A percentile compares a stretch with the other conserved stretches of the same genome.
Evolutionary conservation across 2,888 invertebrate genomes (phyloP).

Genomic region (Melanchra persicariae): DNA sequence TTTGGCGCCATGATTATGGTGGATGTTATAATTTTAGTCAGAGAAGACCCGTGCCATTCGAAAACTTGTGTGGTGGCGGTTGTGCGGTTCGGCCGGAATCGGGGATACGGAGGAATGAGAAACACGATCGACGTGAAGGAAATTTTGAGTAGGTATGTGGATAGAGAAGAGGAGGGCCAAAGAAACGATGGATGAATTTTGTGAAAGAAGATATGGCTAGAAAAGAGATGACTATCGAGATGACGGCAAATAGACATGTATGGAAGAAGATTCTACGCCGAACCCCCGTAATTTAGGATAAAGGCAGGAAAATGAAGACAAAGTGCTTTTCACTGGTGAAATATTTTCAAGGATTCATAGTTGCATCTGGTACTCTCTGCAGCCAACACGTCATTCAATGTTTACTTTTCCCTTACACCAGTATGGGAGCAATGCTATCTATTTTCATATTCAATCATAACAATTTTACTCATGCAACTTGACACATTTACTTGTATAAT

Average conservation of each 20-base stretch:
- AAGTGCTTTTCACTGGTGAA: not conserved
- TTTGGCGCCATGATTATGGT: conserved; percentile 37
- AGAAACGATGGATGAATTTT: not conserved
- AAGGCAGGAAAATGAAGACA: not conserved
- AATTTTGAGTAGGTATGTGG: not conserved
- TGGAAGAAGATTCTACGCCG: not conserved
- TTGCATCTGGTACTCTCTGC: not conserved
- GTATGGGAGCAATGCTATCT: conserved; percentile 15
- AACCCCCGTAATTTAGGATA: not conserved
- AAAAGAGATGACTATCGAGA: not conserved
- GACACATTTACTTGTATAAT: conserved; percentile 24
- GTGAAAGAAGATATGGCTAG: not conserved
- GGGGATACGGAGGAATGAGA: not conserved
- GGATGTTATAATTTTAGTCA: conserved; percentile 20
- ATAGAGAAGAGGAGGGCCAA: not conserved
- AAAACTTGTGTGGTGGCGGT: not conserved
- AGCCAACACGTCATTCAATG: not conserved
- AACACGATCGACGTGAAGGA: not conserved
- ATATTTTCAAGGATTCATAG: not conserved
- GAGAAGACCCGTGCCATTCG: not conserved
- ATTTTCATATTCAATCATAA: conserved; percentile 31
- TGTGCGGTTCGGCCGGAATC: not conserved
- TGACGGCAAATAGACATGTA: not conserved
- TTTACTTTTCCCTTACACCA: conserved; percentile 11
- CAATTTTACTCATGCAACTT: conserved; percentile 16